A percentile compares a stretch with the other conserved stretches of the same genome.
Conservation (phyloP, 2,797 vertebrate genomes). For the Squalus acanthias region DNA sequence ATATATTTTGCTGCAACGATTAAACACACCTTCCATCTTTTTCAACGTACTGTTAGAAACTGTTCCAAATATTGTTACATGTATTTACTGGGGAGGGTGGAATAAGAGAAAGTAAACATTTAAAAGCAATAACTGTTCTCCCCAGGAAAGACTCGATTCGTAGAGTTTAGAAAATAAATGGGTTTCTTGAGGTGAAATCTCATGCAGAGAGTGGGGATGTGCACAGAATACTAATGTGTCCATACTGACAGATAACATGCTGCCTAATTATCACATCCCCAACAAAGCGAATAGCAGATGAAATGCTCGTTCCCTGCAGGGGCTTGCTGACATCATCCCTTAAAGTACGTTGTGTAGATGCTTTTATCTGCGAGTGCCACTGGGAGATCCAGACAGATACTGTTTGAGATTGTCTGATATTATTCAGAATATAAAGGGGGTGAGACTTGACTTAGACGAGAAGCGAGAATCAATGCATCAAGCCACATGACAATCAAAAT, state of each 20-base stretch:
- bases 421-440: not conserved
- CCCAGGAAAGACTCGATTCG: not conserved
- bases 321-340: conserved; percentile 32
- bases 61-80: conserved; percentile 16
- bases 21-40: not conserved
- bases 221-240: conserved; percentile 20
- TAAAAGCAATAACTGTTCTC: conserved; percentile 15
- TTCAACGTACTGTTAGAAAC: not conserved
- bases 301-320: conserved; percentile 33
- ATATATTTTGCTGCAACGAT: not conserved
- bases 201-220: conserved; percentile 33
- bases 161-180: conserved; percentile 27
- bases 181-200: conserved; percentile 36
- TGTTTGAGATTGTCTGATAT: conserved; percentile 9
- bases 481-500: conserved; percentile 28
- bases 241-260: conserved; percentile 35
- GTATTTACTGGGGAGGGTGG: not conserved
- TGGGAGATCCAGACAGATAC: conserved; percentile 18
- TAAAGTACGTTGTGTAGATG: conserved; percentile 5
- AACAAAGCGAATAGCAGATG: conserved; percentile 33
- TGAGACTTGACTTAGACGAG: not conserved
- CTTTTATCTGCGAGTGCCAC: conserved; percentile 31
- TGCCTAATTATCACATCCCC: conserved; percentile 37
- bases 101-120: not conserved
- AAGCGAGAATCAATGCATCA: conserved; percentile 1